phyloP scores from a whole-genome alignment of 1,140 invertebrate species.

The Pectinophora gossypiella region DNA sequence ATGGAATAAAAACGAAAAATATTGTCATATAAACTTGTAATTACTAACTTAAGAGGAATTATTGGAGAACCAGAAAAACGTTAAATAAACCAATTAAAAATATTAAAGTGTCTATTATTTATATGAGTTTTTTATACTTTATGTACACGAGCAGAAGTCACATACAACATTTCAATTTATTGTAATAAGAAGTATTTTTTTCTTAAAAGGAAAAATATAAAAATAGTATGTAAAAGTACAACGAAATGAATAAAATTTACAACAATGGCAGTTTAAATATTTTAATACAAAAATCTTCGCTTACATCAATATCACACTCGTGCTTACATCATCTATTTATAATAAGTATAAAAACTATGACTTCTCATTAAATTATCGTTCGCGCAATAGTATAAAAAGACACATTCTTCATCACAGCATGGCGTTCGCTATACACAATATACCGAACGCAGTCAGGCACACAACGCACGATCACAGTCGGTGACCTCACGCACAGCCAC shows the following conservation, averaged over 20 bases:
- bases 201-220: constrained; percentile 1
- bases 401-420: constrained; percentile 60
- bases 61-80: constrained; percentile 71
- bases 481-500: constrained; percentile 24
- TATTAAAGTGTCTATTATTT: constrained; percentile 55
- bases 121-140: too few relatives aligned
- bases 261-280: constrained; percentile 46
- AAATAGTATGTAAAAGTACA: not conserved
- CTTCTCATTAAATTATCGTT: constrained; percentile 71
- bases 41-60: constrained; percentile 74
- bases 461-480: constrained; percentile 59
- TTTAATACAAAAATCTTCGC: constrained; percentile 69
- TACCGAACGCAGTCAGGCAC: constrained; percentile 54
- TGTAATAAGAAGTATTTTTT: too few relatives aligned
- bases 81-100: constrained; percentile 74
- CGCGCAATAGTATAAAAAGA: constrained; percentile 61
- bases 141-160: too few relatives aligned
- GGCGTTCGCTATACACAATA: constrained; percentile 68
- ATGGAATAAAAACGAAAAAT: constrained; percentile 72
- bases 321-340: constrained; percentile 74
- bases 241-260: constrained; percentile 25
- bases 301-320: constrained; percentile 73
- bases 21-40: constrained; percentile 74
- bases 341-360: constrained; percentile 74
- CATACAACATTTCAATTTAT: too few relatives aligned